Conservation (phyloP, 1,140 invertebrate genomes). For the Diachasma alloeum region DNA sequence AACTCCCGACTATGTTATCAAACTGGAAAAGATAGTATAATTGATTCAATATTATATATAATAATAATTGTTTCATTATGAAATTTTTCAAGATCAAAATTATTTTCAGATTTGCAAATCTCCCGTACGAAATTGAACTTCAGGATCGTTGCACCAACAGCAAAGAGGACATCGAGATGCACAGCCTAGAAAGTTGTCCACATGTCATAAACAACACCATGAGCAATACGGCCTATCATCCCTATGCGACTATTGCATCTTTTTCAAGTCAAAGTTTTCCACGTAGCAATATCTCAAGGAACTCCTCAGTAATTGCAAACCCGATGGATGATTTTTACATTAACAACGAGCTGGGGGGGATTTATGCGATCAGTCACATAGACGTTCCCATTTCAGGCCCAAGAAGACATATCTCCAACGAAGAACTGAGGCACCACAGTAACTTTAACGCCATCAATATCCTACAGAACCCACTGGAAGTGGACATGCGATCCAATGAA, state of each 20-base stretch:
- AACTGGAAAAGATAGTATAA: no score
- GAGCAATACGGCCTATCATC: conserved; percentile 37
- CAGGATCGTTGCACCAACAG: conserved; percentile 43
- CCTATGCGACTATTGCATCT: conserved; percentile 42
- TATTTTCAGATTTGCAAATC: conserved; percentile 47
- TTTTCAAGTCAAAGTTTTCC: conserved; percentile 52
- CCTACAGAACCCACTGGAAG: not conserved
- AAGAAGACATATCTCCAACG: conserved; percentile 1
- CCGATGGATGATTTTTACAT: conserved; percentile 51
- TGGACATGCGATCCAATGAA: not conserved
- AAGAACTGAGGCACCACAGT: conserved; percentile 5
- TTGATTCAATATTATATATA: no score
- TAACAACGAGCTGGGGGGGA: conserved; percentile 45
- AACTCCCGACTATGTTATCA: no score
- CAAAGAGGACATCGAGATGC: conserved; percentile 56
- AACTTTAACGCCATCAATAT: not conserved
- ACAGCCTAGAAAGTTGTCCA: conserved; percentile 46
- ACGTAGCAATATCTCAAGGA: conserved; percentile 41
- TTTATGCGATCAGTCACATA: conserved; percentile 2
- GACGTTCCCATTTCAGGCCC: not conserved
- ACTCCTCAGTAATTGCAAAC: conserved; percentile 51
- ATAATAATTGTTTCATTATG: no score
- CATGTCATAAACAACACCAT: conserved; percentile 50
- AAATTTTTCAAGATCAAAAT: no score
- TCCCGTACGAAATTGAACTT: conserved; percentile 54